These are phyloP conservation scores for Eleutherodactylus coqui DNA, from an alignment of 2,797 vertebrate genomes.

Conservation along the genomic window DNA sequence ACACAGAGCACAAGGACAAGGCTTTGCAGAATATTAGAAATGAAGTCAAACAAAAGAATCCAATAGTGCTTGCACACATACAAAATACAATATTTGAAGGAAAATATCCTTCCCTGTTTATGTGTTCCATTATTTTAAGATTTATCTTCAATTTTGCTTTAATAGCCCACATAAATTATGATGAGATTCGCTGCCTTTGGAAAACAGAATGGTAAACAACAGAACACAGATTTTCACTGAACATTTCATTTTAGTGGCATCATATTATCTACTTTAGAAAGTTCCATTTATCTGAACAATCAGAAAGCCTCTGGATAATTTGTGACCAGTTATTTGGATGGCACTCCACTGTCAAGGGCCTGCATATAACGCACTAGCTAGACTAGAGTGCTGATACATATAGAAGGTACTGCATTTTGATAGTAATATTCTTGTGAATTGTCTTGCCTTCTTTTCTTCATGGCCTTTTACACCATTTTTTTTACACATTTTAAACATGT, in stretches of 20 bases:
- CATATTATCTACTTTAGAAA: not conserved
- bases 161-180: not conserved
- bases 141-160: constrained; percentile 4
- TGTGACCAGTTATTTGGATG: not conserved
- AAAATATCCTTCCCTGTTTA: constrained; percentile 7
- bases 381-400: not conserved
- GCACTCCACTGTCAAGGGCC: not conserved
- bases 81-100: not conserved
- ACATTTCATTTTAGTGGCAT: not conserved
- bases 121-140: constrained; percentile 1
- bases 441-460: too few species aligned
- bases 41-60: constrained; percentile 32
- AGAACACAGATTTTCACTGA: not conserved
- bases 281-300: not conserved
- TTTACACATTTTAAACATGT: too few species aligned
- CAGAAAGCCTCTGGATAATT: not conserved
- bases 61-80: constrained; percentile 31
- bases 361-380: not conserved
- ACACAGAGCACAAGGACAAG: not conserved
- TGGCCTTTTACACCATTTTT: too few species aligned
- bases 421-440: too few species aligned
- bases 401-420: not conserved
- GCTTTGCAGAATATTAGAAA: constrained; percentile 22
- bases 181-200: not conserved
- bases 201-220: not conserved